These are phyloP conservation scores for Gadopsis bispinosus DNA, from an alignment of 2,797 vertebrate genomes.

Conservation along the genomic window DNA sequence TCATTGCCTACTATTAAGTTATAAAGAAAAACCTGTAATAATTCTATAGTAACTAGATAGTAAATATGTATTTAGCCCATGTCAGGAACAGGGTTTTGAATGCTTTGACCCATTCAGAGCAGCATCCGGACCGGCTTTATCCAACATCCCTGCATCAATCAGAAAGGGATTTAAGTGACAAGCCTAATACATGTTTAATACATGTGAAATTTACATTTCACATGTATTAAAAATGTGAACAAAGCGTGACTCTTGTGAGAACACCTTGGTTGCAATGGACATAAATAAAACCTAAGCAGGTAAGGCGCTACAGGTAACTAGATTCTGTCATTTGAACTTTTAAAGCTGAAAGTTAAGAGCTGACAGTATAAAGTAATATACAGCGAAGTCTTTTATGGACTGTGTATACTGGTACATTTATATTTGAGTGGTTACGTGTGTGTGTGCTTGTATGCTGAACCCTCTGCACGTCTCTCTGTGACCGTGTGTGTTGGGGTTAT, in stretches of 20 bases:
- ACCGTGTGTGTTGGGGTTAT: slow-evolving; percentile 22
- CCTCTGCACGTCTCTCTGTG: slow-evolving; percentile 20
- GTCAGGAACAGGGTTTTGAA: background rate
- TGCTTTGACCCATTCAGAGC: slow-evolving; percentile 11
- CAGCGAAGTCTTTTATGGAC: slow-evolving; percentile 4
- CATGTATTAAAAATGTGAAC: background rate
- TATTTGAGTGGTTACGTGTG: slow-evolving; percentile 19
- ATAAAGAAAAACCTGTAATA: background rate
- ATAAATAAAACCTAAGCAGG: background rate
- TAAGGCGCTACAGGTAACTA: background rate
- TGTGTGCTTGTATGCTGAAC: slow-evolving; percentile 3
- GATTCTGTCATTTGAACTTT: background rate
- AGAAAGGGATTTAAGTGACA: slow-evolving; percentile 2
- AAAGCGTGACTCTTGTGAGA: background rate
- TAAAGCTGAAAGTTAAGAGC: background rate
- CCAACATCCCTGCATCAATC: background rate
- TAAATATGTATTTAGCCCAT: background rate
- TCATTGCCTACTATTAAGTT: background rate
- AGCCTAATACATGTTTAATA: background rate
- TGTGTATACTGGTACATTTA: slow-evolving; percentile 10
- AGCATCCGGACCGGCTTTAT: background rate
- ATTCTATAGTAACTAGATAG: background rate
- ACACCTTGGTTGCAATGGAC: background rate
- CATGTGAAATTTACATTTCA: slow-evolving; percentile 1
- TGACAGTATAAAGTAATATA: background rate